These are phyloP conservation scores for Drosophila setifemur DNA, from an alignment of 1,140 invertebrate species.

Conservation along the genomic window DNA sequence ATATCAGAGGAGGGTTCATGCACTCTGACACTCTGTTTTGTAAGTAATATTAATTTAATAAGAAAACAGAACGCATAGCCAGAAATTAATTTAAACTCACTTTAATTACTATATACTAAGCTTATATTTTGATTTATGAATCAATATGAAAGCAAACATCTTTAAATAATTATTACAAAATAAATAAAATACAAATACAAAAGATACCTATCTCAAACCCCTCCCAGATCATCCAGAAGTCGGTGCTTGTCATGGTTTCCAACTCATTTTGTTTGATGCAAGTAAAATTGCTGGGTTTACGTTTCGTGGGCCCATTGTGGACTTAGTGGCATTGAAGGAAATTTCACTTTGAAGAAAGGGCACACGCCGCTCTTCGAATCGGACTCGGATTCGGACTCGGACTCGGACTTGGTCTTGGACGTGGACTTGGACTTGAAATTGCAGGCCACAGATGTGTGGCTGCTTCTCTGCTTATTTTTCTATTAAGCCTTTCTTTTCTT, in stretches of 20 bases:
- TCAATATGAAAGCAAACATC: no score
- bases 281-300: slow-evolving; percentile 39
- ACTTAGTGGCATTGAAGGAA: slow-evolving; percentile 63
- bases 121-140: no score
- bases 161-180: not conserved
- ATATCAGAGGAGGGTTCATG: not conserved
- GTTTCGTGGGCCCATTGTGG: slow-evolving; percentile 51
- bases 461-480: slow-evolving; percentile 31
- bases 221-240: slow-evolving; percentile 7
- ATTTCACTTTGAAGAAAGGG: slow-evolving; percentile 73
- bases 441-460: slow-evolving; percentile 9
- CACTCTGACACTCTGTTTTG: no score
- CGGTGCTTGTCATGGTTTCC: no score
- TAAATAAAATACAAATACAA: not conserved
- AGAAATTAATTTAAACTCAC: no score
- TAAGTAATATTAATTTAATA: no score
- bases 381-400: slow-evolving; percentile 2
- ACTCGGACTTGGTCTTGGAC: not conserved
- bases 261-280: slow-evolving; percentile 4
- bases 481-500: slow-evolving; percentile 36
- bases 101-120: no score
- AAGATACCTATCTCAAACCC: no score
- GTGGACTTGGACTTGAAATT: slow-evolving; percentile 9
- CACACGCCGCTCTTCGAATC: slow-evolving; percentile 50
- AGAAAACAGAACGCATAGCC: no score